These are phyloP conservation scores for Stenurella melanura DNA, from an alignment of 2,888 invertebrate genomes.

Conservation along the genomic window DNA sequence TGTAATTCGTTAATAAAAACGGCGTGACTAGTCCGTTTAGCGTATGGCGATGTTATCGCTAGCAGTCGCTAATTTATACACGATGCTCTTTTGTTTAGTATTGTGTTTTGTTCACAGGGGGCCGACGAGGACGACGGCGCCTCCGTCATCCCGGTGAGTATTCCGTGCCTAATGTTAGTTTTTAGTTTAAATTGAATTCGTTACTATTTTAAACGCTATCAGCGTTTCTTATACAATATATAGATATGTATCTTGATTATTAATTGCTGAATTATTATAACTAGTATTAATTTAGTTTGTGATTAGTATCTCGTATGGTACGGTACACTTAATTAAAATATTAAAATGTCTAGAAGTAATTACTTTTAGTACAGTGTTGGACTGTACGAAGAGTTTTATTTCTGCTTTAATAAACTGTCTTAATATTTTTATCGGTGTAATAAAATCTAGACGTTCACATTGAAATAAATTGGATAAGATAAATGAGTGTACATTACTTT, in stretches of 20 bases:
- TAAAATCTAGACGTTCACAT: constrained; percentile 43
- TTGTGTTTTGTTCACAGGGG: constrained; percentile 77
- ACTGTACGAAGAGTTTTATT: constrained; percentile 36
- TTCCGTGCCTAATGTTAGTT: constrained; percentile 46
- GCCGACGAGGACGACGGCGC: constrained; percentile 85
- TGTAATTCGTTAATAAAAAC: constrained; percentile 71
- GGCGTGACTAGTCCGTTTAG: constrained; percentile 72
- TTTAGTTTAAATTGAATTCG: constrained; percentile 51
- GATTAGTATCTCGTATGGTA: constrained; percentile 59
- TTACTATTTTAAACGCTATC: constrained; percentile 46
- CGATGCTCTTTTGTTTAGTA: constrained; percentile 72
- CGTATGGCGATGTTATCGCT: constrained; percentile 70
- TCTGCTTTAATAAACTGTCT: constrained; percentile 50
- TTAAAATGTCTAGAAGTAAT: constrained; percentile 56
- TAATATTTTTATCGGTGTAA: constrained; percentile 49
- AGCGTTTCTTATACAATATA: constrained; percentile 54
- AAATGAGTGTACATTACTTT: constrained; percentile 17
- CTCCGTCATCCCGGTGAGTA: constrained; percentile 83
- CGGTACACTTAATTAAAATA: constrained; percentile 60
- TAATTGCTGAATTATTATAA: constrained; percentile 62
- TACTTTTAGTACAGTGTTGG: constrained; percentile 43
- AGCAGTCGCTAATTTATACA: constrained; percentile 71
- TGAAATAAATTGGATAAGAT: constrained; percentile 34
- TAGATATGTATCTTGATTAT: constrained; percentile 61
- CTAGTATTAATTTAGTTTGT: constrained; percentile 59